phyloP scores from a whole-genome alignment of 2,113 vertebrate genomes.

The Tetrax tetrax region DNA sequence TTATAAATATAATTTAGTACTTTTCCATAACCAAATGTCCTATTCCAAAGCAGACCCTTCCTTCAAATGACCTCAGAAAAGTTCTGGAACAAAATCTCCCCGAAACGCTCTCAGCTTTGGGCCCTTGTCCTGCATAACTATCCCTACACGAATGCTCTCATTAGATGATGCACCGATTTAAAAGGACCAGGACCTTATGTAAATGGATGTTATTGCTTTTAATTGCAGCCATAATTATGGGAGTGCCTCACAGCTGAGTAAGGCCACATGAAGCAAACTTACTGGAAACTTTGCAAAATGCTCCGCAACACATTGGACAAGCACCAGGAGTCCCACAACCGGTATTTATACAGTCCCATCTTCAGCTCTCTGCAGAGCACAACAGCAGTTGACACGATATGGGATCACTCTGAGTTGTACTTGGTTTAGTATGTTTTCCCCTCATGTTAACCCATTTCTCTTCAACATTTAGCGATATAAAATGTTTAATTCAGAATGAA shows the following conservation, averaged over 20 bases:
- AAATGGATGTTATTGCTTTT: conserved; percentile 28
- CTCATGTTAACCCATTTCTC: neutral
- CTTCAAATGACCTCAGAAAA: neutral
- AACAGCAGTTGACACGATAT: neutral
- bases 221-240: conserved; percentile 57
- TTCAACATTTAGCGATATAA: neutral
- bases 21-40: neutral
- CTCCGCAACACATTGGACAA: neutral
- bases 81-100: neutral
- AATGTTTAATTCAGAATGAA: neutral
- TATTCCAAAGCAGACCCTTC: neutral
- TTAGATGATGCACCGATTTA: conserved; percentile 17
- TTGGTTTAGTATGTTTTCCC: neutral
- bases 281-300: conserved; percentile 33
- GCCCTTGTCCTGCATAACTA: neutral
- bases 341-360: neutral
- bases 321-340: neutral
- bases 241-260: conserved; percentile 38
- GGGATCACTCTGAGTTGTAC: accelerated
- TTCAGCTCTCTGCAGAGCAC: neutral
- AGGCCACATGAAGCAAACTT: conserved; percentile 51
- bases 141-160: neutral
- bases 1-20: neutral
- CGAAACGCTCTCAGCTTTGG: neutral
- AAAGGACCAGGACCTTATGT: conserved; percentile 29